Base-by-base conservation (phyloP, 2,797 vertebrate genomes). In the Pelobates cultripes region DNA sequence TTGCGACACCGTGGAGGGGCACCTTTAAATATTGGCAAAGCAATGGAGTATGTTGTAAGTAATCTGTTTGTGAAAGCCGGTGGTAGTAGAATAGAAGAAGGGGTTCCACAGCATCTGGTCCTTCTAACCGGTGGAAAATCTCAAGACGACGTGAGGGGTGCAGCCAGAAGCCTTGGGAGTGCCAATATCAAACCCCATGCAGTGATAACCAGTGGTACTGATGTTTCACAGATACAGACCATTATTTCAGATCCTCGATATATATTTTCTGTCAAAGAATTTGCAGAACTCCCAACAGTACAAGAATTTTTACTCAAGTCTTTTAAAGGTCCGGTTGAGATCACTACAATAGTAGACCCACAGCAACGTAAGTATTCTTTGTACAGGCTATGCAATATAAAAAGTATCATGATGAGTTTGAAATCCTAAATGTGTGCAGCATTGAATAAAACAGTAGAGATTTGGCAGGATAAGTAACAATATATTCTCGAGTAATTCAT, bases 31-130 rank as follows among this genome's bases (percentile, higher is more conserved):
- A 90, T 95, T 3, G 97, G 96, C 51, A 91, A 91, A 43, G 98
- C 97, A 42, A 93, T 99, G 67, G 89, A 97, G 3, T 93, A 93
- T 0, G 96, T 96, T n/a, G 89, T 93, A 0, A 88, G 88, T 53
- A 96, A 94, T 61, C 92, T 97, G 83, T 94, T 99, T 55, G 94
- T 93, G 83, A 89, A 92, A 77, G 91, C 94, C 3, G 91, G 96
- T 0, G 98, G 98, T 2, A 94, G 94, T 85, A 95, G 98, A 67
- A 89, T 87, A 57, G 73, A 91, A 81, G 96, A 96, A 0, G 94
- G 89, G 41, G 93, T 97, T 41, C 97, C 97, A 43, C 97, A 99
- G 85, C 95, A 98, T 87, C 93, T 99, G n/a, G 93, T 99, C 0
- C 92, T 99, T 70, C 93, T 99, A 70, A 96, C 97, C 0, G 97